Base-by-base conservation (phyloP, 92 coral and sea anemone species). In the Umimayanthus chanpuru region DNA sequence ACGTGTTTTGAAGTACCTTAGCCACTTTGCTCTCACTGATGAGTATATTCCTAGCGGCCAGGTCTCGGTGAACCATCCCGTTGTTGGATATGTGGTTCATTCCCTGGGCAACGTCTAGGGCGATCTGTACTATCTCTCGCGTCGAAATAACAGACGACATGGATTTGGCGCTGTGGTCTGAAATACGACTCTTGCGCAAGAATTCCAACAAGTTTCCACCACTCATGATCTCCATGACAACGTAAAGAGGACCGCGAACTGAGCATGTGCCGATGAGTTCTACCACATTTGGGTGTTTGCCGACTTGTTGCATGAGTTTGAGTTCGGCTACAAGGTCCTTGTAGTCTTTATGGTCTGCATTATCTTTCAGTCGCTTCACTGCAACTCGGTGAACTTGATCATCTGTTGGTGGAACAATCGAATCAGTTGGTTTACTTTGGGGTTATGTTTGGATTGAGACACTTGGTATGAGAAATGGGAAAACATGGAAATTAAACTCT, bases 191-290 rank as follows among this genome's bases (percentile, higher is more conserved):
- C 40, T 43, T 67, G 58, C 86, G 86, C 32, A 82, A 64, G 12
- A 82, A 67, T 4, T 82, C 77, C 39, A 82, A 28, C 61, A 82
- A 53, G 38, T 82, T 82, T 25, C 86, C 86, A 18, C 77, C 86
- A 16, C 76, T 82, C 44, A 82, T 66, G 86, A 82, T 82, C 40
- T 82, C 86, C 86, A 82, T 82, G 64, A 82, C 86, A 82, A 82
- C 86, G 32, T 82, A 82, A n/a, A 82, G 77, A 4, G 86, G 77
- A 40, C 86, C 86, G n/a, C 66, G 40, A 15, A 82, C 77, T 40
- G 86, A 82, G 64, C 86, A 82, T 49, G 86, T 82, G 56, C 86
- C 86, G 28, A 82, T 43, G 7, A 82, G 86, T 68, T 82, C 86
- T 36, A 82, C 86, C 12, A 82, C 77, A 36, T 82, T 82, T 4